Conservation (phyloP, 2,888 invertebrate genomes). For the Scrobipalpa atriplicella region DNA sequence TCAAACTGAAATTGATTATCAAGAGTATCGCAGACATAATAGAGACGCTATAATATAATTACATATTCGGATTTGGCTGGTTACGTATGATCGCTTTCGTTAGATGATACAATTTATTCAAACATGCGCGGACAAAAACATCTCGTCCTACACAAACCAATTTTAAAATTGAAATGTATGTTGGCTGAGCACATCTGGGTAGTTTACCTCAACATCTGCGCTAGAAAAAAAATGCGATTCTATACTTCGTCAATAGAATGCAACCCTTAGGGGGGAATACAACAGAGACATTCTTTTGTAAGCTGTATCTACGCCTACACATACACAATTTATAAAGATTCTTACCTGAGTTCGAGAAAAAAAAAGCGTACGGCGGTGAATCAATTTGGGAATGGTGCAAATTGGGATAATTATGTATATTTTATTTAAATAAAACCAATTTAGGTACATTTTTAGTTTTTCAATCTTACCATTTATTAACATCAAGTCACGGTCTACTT, state of each 20-base stretch:
- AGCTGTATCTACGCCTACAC: constrained; percentile 38
- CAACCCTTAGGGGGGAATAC: constrained; percentile 49
- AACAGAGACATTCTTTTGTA: constrained; percentile 32
- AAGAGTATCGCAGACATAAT: no score
- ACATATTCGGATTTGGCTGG: no score
- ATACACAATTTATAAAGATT: constrained; percentile 46
- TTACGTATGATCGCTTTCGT: no score
- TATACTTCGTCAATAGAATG: constrained; percentile 53
- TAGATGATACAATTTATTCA: not conserved
- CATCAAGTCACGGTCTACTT: not conserved
- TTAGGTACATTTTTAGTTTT: no score
- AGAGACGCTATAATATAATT: no score
- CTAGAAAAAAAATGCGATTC: constrained; percentile 39
- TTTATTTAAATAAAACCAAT: not conserved
- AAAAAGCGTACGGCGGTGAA: not conserved
- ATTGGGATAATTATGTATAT: constrained; percentile 1
- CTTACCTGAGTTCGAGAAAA: constrained; percentile 47
- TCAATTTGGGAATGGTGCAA: constrained; percentile 33
- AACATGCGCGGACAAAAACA: not conserved
- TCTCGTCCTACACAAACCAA: constrained; percentile 15
- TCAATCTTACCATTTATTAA: no score
- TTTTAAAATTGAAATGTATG: constrained; percentile 19
- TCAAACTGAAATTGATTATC: no score
- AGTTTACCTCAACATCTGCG: constrained; percentile 52
- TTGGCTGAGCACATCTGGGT: constrained; percentile 53